Percentiles rank a stretch among this genome's conserved stretches.
Conservation (phyloP, 2,888 invertebrate species). For the Gisinianus flammeolus region DNA sequence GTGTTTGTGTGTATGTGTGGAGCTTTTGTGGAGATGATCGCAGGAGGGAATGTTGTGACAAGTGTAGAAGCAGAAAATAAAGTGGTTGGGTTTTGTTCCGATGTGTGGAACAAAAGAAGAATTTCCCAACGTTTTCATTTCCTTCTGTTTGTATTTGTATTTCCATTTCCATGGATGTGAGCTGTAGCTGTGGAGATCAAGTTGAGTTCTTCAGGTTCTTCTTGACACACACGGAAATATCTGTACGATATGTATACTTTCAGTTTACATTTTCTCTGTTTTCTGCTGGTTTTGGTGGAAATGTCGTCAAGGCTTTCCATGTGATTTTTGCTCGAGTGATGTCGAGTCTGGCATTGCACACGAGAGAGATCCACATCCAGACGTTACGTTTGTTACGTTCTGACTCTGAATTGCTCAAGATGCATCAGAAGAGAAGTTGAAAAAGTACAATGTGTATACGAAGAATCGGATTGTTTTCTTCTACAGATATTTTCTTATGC, state of each 20-base stretch:
- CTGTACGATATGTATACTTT: neutral
- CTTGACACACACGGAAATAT: neutral
- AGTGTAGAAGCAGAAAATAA: constrained; percentile 23
- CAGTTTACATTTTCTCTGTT: constrained; percentile 2
- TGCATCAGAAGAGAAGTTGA: too few relatives aligned
- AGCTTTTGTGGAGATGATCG: neutral
- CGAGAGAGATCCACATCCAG: too few relatives aligned
- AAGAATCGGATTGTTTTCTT: too few relatives aligned
- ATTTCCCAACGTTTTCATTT: constrained; percentile 35
- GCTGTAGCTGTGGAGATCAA: neutral
- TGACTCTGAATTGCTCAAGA: too few relatives aligned
- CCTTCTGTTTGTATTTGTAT: constrained; percentile 24
- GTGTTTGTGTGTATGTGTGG: neutral
- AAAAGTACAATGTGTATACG: too few relatives aligned
- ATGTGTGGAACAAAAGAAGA: constrained; percentile 28
- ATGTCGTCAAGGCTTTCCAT: neutral
- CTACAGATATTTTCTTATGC: too few relatives aligned
- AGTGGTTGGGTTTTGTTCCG: constrained; percentile 33
- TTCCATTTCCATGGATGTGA: constrained; percentile 5
- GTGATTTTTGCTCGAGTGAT: constrained; percentile 1
- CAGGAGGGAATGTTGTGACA: neutral
- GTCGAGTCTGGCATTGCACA: neutral
- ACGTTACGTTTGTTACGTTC: too few relatives aligned
- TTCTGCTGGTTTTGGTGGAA: neutral
- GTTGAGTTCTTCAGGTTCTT: neutral